A percentile compares a stretch with the other conserved stretches of the same genome.
phyloP scores from a whole-genome alignment of 2,888 invertebrate genomes.

The Latrodectus hesperus region DNA sequence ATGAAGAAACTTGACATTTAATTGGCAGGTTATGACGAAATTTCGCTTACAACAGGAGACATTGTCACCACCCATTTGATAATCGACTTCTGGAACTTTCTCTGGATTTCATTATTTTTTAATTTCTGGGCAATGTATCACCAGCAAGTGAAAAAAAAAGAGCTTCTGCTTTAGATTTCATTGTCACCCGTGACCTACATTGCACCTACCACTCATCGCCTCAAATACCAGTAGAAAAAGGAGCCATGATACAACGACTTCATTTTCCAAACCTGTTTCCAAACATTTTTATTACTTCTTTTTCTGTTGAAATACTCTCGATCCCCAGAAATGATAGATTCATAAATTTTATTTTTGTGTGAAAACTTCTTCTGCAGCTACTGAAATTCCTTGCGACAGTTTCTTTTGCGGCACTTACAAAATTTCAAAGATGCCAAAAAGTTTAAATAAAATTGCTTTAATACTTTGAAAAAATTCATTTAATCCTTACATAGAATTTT shows the following conservation, averaged over 20 bases:
- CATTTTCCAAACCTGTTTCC: not conserved
- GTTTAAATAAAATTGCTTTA: no score
- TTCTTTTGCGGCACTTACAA: no score
- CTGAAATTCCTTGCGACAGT: no score
- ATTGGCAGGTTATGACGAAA: not conserved
- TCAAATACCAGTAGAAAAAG: not conserved
- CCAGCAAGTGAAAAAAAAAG: not conserved
- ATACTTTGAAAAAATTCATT: no score
- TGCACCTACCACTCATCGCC: not conserved
- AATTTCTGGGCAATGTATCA: not conserved
- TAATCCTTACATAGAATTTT: no score
- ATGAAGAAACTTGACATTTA: not conserved
- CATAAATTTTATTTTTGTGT: no score
- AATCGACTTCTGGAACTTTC: slow-evolving; percentile 21
- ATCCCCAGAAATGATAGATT: no score
- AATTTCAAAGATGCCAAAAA: no score
- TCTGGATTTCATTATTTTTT: not conserved
- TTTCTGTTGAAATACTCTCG: no score
- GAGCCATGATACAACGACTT: not conserved
- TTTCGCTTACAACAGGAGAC: not conserved
- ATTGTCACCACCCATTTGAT: slow-evolving; percentile 11
- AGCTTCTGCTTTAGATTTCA: not conserved
- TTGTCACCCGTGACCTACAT: slow-evolving; percentile 7
- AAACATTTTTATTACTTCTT: no score
- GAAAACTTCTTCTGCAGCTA: no score